phyloP scores from a whole-genome alignment of 1,140 invertebrate species.

The Lepidurus arcticus region DNA sequence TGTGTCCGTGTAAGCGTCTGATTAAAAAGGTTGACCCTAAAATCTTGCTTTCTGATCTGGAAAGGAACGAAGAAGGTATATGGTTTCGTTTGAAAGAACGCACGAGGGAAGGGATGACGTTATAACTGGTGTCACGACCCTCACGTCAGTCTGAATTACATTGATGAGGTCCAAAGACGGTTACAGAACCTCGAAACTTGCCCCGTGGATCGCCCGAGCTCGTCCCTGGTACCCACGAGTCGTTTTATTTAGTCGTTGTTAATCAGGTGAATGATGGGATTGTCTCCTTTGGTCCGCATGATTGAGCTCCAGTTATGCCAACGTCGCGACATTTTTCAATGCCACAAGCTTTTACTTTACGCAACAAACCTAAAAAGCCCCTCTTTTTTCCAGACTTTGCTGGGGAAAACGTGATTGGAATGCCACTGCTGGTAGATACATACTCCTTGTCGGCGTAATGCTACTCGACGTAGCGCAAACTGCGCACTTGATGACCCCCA shows the following conservation, averaged over 20 bases:
- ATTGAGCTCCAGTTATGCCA: conserved; percentile 14
- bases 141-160: conserved; percentile 7
- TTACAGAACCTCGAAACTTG: not conserved
- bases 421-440: not conserved
- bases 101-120: not conserved
- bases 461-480: not conserved
- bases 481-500: not conserved
- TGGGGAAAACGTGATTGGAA: not conserved
- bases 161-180: not conserved
- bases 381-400: not conserved
- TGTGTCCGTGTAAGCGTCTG: not conserved
- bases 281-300: conserved; percentile 17
- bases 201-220: not conserved
- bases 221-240: not conserved
- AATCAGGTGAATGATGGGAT: conserved; percentile 21
- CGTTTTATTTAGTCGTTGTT: not conserved
- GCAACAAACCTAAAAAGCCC: not conserved
- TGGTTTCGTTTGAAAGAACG: not conserved
- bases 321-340: conserved; percentile 12
- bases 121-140: conserved; percentile 13
- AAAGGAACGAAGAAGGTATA: not conserved
- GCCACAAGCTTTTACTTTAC: not conserved
- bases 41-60: conserved; percentile 13
- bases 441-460: not conserved
- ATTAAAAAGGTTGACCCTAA: conserved; percentile 15